Conservation (phyloP, 2,113 vertebrate genomes). For the Apus apus region DNA sequence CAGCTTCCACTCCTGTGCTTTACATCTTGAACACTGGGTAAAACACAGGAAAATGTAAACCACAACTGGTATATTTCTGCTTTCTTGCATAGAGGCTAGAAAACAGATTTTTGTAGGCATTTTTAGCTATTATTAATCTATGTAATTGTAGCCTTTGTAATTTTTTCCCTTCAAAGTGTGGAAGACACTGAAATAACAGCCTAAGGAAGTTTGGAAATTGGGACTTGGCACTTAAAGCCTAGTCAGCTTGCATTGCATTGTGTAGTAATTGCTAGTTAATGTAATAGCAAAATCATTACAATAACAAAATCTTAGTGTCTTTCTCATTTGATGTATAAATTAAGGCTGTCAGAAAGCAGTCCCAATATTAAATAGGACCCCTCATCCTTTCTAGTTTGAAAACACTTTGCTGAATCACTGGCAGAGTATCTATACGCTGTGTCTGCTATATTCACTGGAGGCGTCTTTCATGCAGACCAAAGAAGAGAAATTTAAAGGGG, state of each 20-base stretch:
- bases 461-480: background rate
- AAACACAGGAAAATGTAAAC: background rate
- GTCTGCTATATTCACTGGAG: background rate
- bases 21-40: background rate
- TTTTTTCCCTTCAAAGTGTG: constrained; percentile 12
- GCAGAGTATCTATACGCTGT: background rate
- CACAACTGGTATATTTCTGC: background rate
- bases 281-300: constrained; percentile 42
- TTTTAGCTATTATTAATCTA: constrained; percentile 29
- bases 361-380: background rate
- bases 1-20: background rate
- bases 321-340: constrained; percentile 62
- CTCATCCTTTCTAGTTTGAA: constrained; percentile 14
- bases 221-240: constrained; percentile 48
- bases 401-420: constrained; percentile 21
- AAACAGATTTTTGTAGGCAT: background rate
- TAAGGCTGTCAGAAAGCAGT: constrained; percentile 26
- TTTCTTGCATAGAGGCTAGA: background rate
- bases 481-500: background rate
- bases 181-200: constrained; percentile 50
- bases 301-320: constrained; percentile 22
- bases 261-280: constrained; percentile 55
- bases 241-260: constrained; percentile 37
- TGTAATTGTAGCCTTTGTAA: background rate
- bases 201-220: constrained; percentile 26